Evolutionary conservation across 1,140 invertebrate species (phyloP), one percentile per base, ranked within the genome.

Genomic region (Halictus rubicundus): DNA sequence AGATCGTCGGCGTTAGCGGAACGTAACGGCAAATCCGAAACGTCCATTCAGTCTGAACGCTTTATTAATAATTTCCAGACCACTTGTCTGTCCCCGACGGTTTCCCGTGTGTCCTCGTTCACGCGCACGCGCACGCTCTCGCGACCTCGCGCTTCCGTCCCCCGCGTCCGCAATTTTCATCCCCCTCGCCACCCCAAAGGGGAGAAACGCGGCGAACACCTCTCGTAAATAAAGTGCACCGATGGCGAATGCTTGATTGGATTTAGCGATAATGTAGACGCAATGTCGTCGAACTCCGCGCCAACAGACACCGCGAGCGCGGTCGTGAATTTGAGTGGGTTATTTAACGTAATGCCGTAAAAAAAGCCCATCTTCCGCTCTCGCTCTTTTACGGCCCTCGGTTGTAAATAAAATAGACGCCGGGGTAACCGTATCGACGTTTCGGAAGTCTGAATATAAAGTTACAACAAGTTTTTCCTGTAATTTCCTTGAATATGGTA

Each of bases 31-130:
- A 79, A 73, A 66, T 79, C 52, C 37, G 61, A 27, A 71, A 64
- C 68, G 68, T 78, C 76, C 76, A 78, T 78, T 78, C 68, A 78
- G 64, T 78, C 23, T 21, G 25, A 1, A 16, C 37, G 70, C 63
- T 73, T 79, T 68, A 68, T 79, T 79, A 74, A 79, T 72, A 78
- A 78, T 78, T 78, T 78, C 76, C 76, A 78, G 76, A 78, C 76
- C 68, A 78, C 76, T 78, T 78, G 68, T 64, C 76, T 65, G 76
- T 78, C 60, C 68, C 14, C 46, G 46, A 21, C 27, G 32, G 16
- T 16, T 46, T 23, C 7, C 25, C 8, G 39, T 57, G 37, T 76
- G 66, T 69, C 65, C 54, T 54, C 49, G 9, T 0, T 5, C 14
- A n/a, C 10, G 25, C n/a, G 8, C 25, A 8, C n/a, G 27, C 8